Percentiles rank a stretch among this genome's conserved stretches.
phyloP scores from a whole-genome alignment of 1,140 invertebrate genomes.

The Planococcus citri region DNA sequence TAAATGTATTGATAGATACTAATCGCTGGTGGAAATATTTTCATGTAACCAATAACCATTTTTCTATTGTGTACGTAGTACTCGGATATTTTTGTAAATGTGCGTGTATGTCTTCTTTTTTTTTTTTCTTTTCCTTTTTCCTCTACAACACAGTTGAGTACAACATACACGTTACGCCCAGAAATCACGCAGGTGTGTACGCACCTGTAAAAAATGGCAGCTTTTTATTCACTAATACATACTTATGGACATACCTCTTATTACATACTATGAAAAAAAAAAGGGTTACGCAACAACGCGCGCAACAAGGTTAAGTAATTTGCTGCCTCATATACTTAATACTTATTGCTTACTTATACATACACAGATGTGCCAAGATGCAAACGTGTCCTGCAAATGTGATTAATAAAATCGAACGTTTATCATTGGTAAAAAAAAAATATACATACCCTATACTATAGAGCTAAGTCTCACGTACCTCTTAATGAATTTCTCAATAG shows the following conservation, averaged over 20 bases:
- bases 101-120: too few species aligned
- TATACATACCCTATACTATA: too few species aligned
- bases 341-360: too few species aligned
- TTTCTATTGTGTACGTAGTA: too few species aligned
- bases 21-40: background rate
- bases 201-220: background rate
- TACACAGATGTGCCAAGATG: too few species aligned
- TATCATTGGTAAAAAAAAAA: background rate
- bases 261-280: background rate
- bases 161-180: background rate
- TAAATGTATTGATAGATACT: too few species aligned
- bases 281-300: background rate
- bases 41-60: background rate
- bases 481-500: background rate
- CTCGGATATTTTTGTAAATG: too few species aligned
- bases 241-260: too few species aligned
- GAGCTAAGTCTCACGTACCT: too few species aligned
- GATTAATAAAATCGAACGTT: background rate
- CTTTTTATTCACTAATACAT: background rate
- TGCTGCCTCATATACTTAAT: background rate
- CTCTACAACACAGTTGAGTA: too few species aligned
- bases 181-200: constrained; percentile 1
- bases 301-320: background rate
- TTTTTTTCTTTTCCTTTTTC: too few species aligned
- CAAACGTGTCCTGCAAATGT: background rate